Evolutionary conservation across 1,140 invertebrate genomes (phyloP).

Genomic region (Spodoptera frugiperda): DNA sequence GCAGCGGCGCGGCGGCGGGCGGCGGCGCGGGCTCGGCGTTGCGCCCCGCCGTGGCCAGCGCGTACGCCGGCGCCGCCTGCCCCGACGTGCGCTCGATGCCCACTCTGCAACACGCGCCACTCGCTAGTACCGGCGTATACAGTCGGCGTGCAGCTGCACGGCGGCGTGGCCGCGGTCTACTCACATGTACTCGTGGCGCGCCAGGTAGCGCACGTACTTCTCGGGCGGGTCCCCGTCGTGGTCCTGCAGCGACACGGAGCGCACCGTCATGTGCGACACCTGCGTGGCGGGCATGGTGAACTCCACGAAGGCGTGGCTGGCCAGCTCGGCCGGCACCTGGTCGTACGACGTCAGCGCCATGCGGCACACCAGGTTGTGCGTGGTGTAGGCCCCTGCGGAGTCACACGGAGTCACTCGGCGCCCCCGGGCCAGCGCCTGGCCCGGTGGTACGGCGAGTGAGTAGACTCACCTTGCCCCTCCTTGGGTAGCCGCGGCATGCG

Average conservation of each 20-base stretch:
- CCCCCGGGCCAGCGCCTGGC: slow-evolving; percentile 90
- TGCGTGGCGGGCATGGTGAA: slow-evolving; percentile 99
- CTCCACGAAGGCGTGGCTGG: slow-evolving; percentile 96
- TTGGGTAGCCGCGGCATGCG: slow-evolving; percentile 98
- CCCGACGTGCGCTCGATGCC: slow-evolving; percentile 94
- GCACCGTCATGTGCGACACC: slow-evolving; percentile 97
- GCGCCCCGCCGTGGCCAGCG: slow-evolving; percentile 88
- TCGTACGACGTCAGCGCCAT: slow-evolving; percentile 98
- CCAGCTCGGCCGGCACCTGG: slow-evolving; percentile 97
- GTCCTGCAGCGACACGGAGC: slow-evolving; percentile 96
- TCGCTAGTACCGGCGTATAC: too few relatives aligned
- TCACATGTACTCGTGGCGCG: slow-evolving; percentile 98
- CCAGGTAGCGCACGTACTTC: slow-evolving; percentile 98
- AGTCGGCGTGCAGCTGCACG: too few relatives aligned
- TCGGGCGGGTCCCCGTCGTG: slow-evolving; percentile 98
- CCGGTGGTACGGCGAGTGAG: not conserved
- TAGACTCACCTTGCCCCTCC: slow-evolving; percentile 99
- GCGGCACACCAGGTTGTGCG: slow-evolving; percentile 96
- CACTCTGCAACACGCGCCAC: slow-evolving; percentile 86
- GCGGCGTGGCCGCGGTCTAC: too few relatives aligned
- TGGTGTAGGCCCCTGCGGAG: slow-evolving; percentile 96
- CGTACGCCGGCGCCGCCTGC: slow-evolving; percentile 91
- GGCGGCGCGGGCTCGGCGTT: slow-evolving; percentile 84
- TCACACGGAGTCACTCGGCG: slow-evolving; percentile 85
- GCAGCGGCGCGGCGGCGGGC: slow-evolving; percentile 72